Evolutionary conservation across 2,113 vertebrate species (phyloP).

Genomic region (Dasyurus viverrinus): DNA sequence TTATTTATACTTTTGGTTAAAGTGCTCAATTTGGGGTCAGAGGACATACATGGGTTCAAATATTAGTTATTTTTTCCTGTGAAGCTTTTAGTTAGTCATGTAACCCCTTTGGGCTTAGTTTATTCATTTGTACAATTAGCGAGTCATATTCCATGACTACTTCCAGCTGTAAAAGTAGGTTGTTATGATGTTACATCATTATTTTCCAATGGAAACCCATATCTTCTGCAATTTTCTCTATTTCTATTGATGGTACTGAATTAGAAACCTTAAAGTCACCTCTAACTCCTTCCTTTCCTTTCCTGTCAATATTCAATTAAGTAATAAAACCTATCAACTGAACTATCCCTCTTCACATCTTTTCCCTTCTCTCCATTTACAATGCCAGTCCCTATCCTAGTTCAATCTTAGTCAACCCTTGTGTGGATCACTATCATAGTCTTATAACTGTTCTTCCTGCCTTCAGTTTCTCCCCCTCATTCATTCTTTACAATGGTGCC

Average conservation of each 20-base stretch:
- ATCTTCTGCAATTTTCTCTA: neutral
- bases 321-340: neutral
- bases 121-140: neutral
- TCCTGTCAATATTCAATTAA: neutral
- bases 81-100: too few species aligned
- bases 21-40: too few species aligned
- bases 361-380: neutral
- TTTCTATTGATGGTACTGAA: neutral
- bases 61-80: too few species aligned
- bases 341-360: neutral
- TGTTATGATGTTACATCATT: neutral
- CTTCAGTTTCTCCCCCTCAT: neutral
- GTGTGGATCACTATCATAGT: neutral
- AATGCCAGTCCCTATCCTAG: neutral
- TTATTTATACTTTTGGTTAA: too few species aligned
- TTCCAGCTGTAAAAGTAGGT: neutral
- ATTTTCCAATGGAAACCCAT: neutral
- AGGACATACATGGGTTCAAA: too few species aligned
- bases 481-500: neutral
- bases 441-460: neutral
- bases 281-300: neutral
- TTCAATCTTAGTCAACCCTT: neutral
- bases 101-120: neutral
- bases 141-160: neutral
- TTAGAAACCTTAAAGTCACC: neutral